Evolutionary conservation across 2,888 invertebrate genomes (phyloP), one percentile per base, ranked within the genome.

Genomic region (Pasiphila rectangulata): DNA sequence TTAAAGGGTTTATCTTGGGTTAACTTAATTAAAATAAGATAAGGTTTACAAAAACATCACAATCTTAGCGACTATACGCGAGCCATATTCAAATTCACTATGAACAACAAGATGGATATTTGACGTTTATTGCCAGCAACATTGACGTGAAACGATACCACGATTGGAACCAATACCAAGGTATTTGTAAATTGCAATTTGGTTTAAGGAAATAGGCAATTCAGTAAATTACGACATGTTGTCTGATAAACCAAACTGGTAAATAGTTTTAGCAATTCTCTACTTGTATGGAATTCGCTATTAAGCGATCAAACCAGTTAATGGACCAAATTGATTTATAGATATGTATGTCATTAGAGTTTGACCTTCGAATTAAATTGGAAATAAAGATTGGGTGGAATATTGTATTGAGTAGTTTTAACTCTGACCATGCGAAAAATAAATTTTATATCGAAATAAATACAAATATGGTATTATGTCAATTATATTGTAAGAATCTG

Each of bases 121-220:
- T n/a, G n/a, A n/a, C n/a, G n/a, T n/a, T n/a, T n/a, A n/a, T n/a
- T n/a, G n/a, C n/a, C 9, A 17, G 9, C 17, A 17, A 9, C 2
- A 9, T 2, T 9, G 24, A 24, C 2, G 1, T 1, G 4, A 7
- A 24, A 1, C 24, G 3, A 24, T 2, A 9, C 24, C 9, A 9
- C 9, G n/a, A 24, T 24, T 24, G 1, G n/a, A n/a, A n/a, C n/a
- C 9, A 24, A 3, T 27, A 27, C 27, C 13, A 13, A 13, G 27
- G 27, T 13, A 27, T 7, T 13, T 27, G 13, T 27, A 24, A 10
- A 15, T n/a, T 34, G 10, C 29, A 20, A 41, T 39, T 38, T 17
- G 24, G 12, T 17, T 46, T 41, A 35, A 53, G 55, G 51, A 53
- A 57, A 49, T 55, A 27, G 46, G n/a, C 43, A 53, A 55, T 53